Base-by-base conservation (phyloP, 2,888 invertebrate genomes). In the Agrotis exclamationis region DNA sequence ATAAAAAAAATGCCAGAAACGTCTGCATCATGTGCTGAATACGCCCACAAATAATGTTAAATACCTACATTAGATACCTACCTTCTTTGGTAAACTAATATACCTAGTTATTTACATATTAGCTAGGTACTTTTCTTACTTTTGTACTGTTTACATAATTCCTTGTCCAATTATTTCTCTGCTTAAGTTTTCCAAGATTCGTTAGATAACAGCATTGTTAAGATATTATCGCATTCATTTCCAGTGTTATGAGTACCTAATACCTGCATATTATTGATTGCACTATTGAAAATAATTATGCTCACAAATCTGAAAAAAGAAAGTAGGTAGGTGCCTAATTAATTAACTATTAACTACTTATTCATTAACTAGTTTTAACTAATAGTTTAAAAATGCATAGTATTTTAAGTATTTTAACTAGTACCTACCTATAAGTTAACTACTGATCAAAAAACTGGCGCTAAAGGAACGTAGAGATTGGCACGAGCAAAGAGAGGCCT, bases 1-100 rank as follows among this genome's bases (percentile, higher is more conserved):
- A 60, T 71, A 71, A 20, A 54, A 54, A 48, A 11, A 51, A 24
- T 24, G 16, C 22, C 51, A 28, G 33, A 57, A 48, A 51, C 24
- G 16, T 39, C 50, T 50, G n/a, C 50, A 33, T 4, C 24, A 24
- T 53, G 20, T 28, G 20, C 0, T 78, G 39, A 33, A 63, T 58
- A 74, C 74, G 74, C 74, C 74, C 64, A 53, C 51, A 53, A 62
- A 63, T 28, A 28, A 39, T 39, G 11, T 39, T 11, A 16, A 45
- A 13, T 56, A 44, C 16, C 1, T 20, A 20, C 0, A n/a, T 11
- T 33, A 16, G 18, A 4, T 20, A 44, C 24, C 7, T 67, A 18
- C n/a, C 45, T 45, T 28, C n/a, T 53, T 24, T 53, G 16, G 20
- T 51, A 14, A 33, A 66, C 13, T 33, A 70, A 5, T 20, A 11